Conservation (phyloP, 2,888 invertebrate genomes). For the Drosophila falleni region DNA sequence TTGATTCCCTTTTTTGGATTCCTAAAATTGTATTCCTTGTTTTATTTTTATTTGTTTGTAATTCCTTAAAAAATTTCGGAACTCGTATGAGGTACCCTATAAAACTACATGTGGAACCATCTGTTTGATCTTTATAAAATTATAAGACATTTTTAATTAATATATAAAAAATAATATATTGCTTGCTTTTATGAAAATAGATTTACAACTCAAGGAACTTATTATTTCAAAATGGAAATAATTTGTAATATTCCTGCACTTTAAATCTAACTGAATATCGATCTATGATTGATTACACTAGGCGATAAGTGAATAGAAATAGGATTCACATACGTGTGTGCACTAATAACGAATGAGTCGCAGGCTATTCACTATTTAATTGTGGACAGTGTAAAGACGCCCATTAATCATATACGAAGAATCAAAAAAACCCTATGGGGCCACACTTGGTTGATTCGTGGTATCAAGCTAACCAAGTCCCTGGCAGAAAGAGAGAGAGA, state of each 20-base stretch:
- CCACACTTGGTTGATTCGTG: conserved; percentile 35
- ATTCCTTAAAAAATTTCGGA: too few relatives aligned
- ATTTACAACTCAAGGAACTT: too few relatives aligned
- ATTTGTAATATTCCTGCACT: neutral
- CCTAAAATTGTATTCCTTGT: too few relatives aligned
- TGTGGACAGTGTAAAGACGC: conserved; percentile 45
- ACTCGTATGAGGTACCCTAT: neutral
- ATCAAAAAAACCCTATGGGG: conserved; percentile 42
- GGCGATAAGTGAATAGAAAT: conserved; percentile 29
- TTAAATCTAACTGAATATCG: conserved; percentile 11
- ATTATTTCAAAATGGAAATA: neutral
- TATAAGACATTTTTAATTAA: neutral
- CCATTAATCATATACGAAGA: conserved; percentile 67
- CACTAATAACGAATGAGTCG: conserved; percentile 24
- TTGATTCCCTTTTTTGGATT: too few relatives aligned
- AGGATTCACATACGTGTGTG: conserved; percentile 20
- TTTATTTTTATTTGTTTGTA: too few relatives aligned
- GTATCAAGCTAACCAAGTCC: conserved; percentile 45
- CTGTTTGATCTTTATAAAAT: neutral
- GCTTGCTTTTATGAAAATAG: too few relatives aligned
- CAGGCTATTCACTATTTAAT: conserved; percentile 42
- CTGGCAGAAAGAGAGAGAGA: conserved; percentile 35
- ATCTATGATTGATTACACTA: conserved; percentile 42
- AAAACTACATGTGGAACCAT: conserved; percentile 8
- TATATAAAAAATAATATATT: too few relatives aligned